phyloP scores from a whole-genome alignment of 2,888 invertebrate genomes.

The Schrankia costaestrigalis region DNA sequence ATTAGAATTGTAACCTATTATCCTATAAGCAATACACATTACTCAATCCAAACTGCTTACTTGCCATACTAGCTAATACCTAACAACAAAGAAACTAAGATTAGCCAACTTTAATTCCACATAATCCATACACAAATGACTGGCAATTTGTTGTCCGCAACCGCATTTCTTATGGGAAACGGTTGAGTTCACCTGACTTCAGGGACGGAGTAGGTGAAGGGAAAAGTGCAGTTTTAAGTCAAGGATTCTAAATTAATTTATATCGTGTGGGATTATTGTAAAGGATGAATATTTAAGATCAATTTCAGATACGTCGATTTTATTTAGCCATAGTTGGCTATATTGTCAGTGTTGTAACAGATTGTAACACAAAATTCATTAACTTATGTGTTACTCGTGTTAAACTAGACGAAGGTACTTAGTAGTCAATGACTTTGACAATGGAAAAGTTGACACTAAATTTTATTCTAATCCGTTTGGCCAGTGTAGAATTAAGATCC shows the following conservation, averaged over 20 bases:
- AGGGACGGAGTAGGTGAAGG: slow-evolving; percentile 24
- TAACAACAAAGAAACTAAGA: slow-evolving; percentile 29
- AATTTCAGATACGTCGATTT: no score
- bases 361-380: no score
- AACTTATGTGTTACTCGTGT: no score
- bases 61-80: slow-evolving; percentile 6
- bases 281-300: neutral
- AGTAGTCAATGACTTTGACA: no score
- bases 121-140: slow-evolving; percentile 43
- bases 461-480: no score
- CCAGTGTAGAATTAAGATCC: no score
- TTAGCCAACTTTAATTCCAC: slow-evolving; percentile 45
- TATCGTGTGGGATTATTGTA: neutral
- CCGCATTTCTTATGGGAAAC: slow-evolving; percentile 52
- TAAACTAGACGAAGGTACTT: no score
- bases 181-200: slow-evolving; percentile 33
- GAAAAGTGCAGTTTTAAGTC: slow-evolving; percentile 3
- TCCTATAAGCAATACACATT: slow-evolving; percentile 15
- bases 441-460: no score
- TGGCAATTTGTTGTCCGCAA: slow-evolving; percentile 39
- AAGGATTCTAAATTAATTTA: neutral
- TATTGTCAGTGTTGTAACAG: no score
- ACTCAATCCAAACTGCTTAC: slow-evolving; percentile 10
- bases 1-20: slow-evolving; percentile 13
- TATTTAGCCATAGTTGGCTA: no score